Evolutionary conservation across 2,113 vertebrate species (phyloP).

Genomic region (Origma solitaria): DNA sequence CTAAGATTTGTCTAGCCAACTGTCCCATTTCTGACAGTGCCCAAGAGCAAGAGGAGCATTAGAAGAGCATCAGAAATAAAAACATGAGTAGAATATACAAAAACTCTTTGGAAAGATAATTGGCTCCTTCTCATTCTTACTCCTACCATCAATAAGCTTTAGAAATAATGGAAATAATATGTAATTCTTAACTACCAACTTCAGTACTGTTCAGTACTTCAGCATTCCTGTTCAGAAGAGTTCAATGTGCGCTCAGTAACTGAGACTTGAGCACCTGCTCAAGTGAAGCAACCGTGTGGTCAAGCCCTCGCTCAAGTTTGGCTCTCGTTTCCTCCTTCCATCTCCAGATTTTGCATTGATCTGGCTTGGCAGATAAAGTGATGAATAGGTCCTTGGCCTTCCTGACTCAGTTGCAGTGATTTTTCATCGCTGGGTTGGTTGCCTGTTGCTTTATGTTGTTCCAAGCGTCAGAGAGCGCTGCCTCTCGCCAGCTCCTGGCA

Average conservation of each 20-base stretch:
- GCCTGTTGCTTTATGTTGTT: not conserved
- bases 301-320: not conserved
- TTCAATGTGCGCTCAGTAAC: not conserved
- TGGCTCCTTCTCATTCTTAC: not conserved
- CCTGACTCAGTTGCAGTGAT: not conserved
- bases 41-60: not conserved
- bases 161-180: not conserved
- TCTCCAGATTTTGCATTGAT: not conserved
- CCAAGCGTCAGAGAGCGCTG: not conserved
- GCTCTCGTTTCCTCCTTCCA: not conserved
- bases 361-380: not conserved
- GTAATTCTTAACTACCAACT: not conserved
- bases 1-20: not conserved
- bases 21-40: slow-evolving; percentile 14
- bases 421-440: not conserved
- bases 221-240: not conserved
- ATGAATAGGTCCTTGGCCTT: not conserved
- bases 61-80: not conserved
- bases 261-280: not conserved
- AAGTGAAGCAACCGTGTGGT: not conserved
- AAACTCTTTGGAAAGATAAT: not conserved
- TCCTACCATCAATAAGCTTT: not conserved
- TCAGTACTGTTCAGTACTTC: not conserved
- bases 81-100: not conserved
- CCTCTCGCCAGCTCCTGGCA: not conserved